Conservation (phyloP, 2,797 vertebrate genomes). For the Sebastes umbrosus region DNA sequence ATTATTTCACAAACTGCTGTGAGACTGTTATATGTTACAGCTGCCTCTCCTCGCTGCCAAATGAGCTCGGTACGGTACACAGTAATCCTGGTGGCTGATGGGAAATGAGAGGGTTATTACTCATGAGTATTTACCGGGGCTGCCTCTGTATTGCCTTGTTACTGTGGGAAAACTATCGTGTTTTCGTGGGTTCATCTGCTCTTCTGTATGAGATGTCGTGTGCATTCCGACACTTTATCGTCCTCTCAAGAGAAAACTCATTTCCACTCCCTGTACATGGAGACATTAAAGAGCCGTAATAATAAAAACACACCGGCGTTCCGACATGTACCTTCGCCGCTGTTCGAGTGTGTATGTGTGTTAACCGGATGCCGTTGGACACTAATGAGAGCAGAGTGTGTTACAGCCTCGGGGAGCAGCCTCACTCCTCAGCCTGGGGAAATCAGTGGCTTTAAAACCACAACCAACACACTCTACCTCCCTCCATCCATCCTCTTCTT, state of each 20-base stretch:
- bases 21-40: no score
- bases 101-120: conserved; percentile 23
- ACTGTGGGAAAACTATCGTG: background rate
- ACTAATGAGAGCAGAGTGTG: conserved; percentile 55
- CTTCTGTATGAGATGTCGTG: background rate
- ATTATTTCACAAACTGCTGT: no score
- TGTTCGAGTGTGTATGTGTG: background rate
- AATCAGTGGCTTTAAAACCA: conserved; percentile 42
- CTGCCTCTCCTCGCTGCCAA: background rate
- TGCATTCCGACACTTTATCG: background rate
- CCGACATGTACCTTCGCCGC: background rate
- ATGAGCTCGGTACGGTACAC: background rate
- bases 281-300: conserved; percentile 10
- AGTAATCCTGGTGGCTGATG: conserved; percentile 10
- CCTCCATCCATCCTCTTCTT: background rate
- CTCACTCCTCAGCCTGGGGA: conserved; percentile 38
- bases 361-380: conserved; percentile 15
- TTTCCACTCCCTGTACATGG: background rate
- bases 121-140: background rate
- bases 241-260: conserved; percentile 2
- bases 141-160: conserved; percentile 8
- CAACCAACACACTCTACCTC: background rate
- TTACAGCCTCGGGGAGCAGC: conserved; percentile 17
- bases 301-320: background rate
- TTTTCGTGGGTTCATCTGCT: background rate